phyloP scores from a whole-genome alignment of 2,113 vertebrate genomes.

The Pelmatolapia mariae region DNA sequence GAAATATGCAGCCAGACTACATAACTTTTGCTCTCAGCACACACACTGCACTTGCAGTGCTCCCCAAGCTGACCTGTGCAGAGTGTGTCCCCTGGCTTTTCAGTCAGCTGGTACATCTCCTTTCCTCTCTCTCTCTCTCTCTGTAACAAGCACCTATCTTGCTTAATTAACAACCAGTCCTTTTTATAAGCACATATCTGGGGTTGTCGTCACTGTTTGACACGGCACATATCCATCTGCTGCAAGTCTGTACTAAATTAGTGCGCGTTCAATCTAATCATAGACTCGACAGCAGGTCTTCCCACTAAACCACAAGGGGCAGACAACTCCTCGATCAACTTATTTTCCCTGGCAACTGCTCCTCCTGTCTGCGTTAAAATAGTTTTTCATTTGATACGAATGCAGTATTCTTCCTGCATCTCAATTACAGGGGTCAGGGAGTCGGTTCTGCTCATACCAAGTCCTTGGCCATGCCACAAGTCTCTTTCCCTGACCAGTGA shows the following conservation, averaged over 20 bases:
- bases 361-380: constrained; percentile 65
- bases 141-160: not conserved
- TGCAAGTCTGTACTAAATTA: constrained; percentile 52
- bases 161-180: constrained; percentile 26
- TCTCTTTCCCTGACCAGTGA: constrained; percentile 52
- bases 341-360: constrained; percentile 70
- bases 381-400: constrained; percentile 68
- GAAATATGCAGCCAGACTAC: not conserved
- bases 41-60: not conserved
- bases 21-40: not conserved
- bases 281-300: constrained; percentile 60
- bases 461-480: constrained; percentile 23
- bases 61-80: not conserved
- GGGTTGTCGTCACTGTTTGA: constrained; percentile 8
- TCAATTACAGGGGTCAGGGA: constrained; percentile 69
- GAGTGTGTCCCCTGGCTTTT: not conserved
- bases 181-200: constrained; percentile 1
- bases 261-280: constrained; percentile 61
- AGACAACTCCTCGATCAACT: constrained; percentile 62
- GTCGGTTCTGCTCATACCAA: constrained; percentile 46
- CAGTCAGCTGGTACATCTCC: constrained; percentile 2
- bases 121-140: not conserved
- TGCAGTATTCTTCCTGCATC: constrained; percentile 60
- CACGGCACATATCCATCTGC: constrained; percentile 21
- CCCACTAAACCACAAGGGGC: constrained; percentile 59